Conservation (phyloP, 92 coral and sea anemone genomes). For the Pocillopora meandrina region DNA sequence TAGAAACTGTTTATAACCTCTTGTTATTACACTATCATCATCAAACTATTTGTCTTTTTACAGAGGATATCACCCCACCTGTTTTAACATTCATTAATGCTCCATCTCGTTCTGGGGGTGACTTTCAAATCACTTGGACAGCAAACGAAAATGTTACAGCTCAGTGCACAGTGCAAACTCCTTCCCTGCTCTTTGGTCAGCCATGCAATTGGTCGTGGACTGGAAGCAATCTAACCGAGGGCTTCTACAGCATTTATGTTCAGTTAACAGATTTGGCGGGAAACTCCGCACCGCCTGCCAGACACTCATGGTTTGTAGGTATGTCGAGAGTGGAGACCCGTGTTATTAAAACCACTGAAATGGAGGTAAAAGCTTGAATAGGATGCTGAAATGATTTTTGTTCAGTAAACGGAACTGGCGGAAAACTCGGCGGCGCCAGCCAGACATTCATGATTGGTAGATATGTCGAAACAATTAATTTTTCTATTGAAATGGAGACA, state of each 20-base stretch:
- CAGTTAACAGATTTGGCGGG: conserved; percentile 79
- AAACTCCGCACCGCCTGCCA: conserved; percentile 74
- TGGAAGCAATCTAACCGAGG: conserved; percentile 65
- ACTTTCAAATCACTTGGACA: conserved; percentile 69
- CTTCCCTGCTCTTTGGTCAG: conserved; percentile 58
- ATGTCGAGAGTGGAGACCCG: conserved; percentile 16
- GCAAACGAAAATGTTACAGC: conserved; percentile 71
- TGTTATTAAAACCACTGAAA: no score
- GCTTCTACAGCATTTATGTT: conserved; percentile 68
- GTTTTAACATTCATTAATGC: conserved; percentile 54
- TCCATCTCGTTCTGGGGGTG: conserved; percentile 62
- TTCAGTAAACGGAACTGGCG: conserved; percentile 70
- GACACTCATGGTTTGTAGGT: conserved; percentile 88
- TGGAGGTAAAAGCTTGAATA: no score
- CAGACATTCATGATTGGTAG: conserved; percentile 80
- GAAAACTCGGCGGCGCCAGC: conserved; percentile 80
- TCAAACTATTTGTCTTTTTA: background rate
- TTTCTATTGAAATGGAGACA: no score
- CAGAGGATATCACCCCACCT: conserved; percentile 82
- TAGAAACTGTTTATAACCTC: no score
- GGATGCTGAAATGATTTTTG: conserved; percentile 27
- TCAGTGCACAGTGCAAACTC: conserved; percentile 76
- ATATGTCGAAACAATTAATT: conserved; percentile 33
- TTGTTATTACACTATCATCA: no score
- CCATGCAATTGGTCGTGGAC: conserved; percentile 67